Evolutionary conservation across 2,888 invertebrate species (phyloP).

Genomic region (Drosophila demipolita): DNA sequence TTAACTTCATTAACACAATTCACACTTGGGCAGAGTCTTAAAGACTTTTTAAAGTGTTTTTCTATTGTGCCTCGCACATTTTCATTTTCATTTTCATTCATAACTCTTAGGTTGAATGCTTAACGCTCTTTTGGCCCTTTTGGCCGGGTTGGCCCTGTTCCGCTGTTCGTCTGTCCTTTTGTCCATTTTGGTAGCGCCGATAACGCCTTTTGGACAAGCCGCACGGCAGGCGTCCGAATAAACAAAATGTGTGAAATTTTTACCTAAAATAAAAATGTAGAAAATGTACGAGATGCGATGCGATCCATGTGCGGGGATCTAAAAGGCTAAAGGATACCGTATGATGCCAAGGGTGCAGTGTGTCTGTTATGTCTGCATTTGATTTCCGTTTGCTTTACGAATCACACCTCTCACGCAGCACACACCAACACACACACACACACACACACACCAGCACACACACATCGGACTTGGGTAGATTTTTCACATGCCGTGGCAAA

Average conservation of each 20-base stretch:
- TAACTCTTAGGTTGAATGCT: conserved; percentile 43
- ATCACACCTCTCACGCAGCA: conserved; percentile 68
- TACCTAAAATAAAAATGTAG: conserved; percentile 78
- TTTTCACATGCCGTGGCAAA: conserved; percentile 81
- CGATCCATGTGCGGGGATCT: conserved; percentile 1
- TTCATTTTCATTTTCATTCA: conserved; percentile 43
- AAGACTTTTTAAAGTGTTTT: conserved; percentile 28
- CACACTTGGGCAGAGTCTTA: conserved; percentile 16
- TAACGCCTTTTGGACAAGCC: conserved; percentile 62
- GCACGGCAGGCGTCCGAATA: conserved; percentile 68
- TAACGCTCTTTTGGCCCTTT: conserved; percentile 14
- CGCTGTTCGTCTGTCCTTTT: conserved; percentile 12
- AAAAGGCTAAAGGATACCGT: conserved; percentile 37
- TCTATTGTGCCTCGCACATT: conserved; percentile 10
- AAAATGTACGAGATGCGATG: conserved; percentile 46
- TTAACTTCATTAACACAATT: not conserved
- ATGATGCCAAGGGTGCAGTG: conserved; percentile 27
- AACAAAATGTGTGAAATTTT: conserved; percentile 78
- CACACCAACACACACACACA: conserved; percentile 22
- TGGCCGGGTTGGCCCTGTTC: no score
- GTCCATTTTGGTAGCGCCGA: conserved; percentile 64
- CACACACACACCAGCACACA: conserved; percentile 21
- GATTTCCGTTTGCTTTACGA: conserved; percentile 72
- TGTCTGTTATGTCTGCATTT: conserved; percentile 70
- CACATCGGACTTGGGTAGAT: conserved; percentile 59